These are phyloP conservation scores for Phaetusa simplex DNA, from an alignment of 2,113 vertebrate genomes.

Conservation along the genomic window DNA sequence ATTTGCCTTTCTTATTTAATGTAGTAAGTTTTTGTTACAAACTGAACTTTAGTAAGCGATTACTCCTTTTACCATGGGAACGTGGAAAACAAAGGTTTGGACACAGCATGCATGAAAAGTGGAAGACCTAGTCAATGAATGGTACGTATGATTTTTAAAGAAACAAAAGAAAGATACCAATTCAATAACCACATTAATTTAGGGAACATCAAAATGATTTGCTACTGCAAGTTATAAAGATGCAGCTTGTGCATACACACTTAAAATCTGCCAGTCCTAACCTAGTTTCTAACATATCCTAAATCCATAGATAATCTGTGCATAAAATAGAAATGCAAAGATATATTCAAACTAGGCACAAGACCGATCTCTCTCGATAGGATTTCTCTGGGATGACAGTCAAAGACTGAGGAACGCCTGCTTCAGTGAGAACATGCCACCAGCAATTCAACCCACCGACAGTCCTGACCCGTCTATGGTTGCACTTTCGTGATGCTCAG, in stretches of 20 bases:
- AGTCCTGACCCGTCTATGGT: not conserved
- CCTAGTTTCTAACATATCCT: not conserved
- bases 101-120: not conserved
- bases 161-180: not conserved
- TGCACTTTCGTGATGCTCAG: not conserved
- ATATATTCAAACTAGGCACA: not conserved
- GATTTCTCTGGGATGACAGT: not conserved
- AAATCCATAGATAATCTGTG: not conserved
- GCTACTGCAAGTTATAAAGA: not conserved
- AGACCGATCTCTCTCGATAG: not conserved
- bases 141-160: not conserved
- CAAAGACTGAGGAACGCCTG: not conserved
- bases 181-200: not conserved
- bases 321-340: not conserved
- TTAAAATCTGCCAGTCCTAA: not conserved
- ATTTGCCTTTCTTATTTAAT: not conserved
- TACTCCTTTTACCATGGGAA: not conserved
- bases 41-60: not conserved
- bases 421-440: not conserved
- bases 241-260: not conserved
- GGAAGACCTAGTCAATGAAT: not conserved
- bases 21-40: not conserved
- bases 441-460: not conserved
- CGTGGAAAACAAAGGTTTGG: not conserved
- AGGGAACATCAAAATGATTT: not conserved